A percentile compares a stretch with the other conserved stretches of the same genome.
These are phyloP conservation scores for Dysdera silvatica DNA, from an alignment of 1,140 invertebrate species.

Conservation along the genomic window DNA sequence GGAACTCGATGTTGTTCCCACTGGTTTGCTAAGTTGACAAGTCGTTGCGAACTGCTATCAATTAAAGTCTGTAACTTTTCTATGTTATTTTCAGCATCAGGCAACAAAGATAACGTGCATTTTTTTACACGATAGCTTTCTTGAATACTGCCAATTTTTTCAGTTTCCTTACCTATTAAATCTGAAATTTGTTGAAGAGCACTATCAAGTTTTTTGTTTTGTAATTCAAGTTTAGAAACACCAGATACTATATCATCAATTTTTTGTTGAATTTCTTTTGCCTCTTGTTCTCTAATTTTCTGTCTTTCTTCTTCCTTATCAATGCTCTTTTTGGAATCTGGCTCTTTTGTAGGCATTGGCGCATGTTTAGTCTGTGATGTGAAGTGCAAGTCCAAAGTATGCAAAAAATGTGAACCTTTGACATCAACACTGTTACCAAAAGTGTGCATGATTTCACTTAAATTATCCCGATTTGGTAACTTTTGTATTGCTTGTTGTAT, in stretches of 20 bases:
- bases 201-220: conserved; percentile 24
- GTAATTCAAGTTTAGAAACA: conserved; percentile 21
- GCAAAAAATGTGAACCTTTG: conserved; percentile 44
- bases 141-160: conserved; percentile 36
- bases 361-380: conserved; percentile 36
- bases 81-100: conserved; percentile 56
- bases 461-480: not conserved
- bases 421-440: not conserved
- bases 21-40: conserved; percentile 55
- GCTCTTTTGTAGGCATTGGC: not conserved
- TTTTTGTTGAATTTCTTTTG: conserved; percentile 38
- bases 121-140: conserved; percentile 47
- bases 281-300: conserved; percentile 41
- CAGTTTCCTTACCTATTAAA: conserved; percentile 10
- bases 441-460: not conserved
- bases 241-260: conserved; percentile 33
- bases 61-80: conserved; percentile 55
- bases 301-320: conserved; percentile 39
- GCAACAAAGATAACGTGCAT: conserved; percentile 55
- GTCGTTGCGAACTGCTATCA: conserved; percentile 52
- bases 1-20: conserved; percentile 62
- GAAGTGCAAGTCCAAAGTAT: conserved; percentile 46
- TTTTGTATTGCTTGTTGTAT: not conserved
- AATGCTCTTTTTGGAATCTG: not conserved
- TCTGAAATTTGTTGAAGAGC: conserved; percentile 18